Evolutionary conservation across 1,140 invertebrate genomes (phyloP).

Genomic region (Drosophila watanabei): DNA sequence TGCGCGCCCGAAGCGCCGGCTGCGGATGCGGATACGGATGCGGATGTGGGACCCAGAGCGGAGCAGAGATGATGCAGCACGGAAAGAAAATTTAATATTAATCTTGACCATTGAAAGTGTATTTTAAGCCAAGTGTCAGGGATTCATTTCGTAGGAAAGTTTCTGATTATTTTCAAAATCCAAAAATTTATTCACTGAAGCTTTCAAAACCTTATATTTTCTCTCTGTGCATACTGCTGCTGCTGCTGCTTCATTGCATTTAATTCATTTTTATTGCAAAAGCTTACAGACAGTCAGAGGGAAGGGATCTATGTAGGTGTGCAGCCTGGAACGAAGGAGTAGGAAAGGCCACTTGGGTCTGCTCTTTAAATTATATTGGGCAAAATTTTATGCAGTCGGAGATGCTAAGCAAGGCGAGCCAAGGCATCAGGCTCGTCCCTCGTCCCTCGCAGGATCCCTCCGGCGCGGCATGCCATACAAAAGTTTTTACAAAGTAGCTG

Average conservation of each 20-base stretch:
- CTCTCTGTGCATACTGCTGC: conserved; percentile 13
- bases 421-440: conserved; percentile 26
- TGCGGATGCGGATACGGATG: conserved; percentile 35
- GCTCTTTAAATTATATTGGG: conserved; percentile 83
- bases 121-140: neutral
- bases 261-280: conserved; percentile 84
- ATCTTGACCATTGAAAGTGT: too few species aligned
- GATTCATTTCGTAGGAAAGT: neutral
- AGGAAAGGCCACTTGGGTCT: conserved; percentile 72
- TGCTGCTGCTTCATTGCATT: conserved; percentile 79
- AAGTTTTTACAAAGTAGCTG: conserved; percentile 83
- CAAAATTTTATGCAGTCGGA: conserved; percentile 78
- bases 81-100: neutral
- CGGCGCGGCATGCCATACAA: conserved; percentile 54
- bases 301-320: conserved; percentile 39
- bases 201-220: neutral
- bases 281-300: conserved; percentile 76
- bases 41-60: conserved; percentile 5
- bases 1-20: conserved; percentile 59
- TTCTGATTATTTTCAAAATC: too few species aligned
- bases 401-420: conserved; percentile 53
- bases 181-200: neutral
- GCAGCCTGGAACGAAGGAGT: conserved; percentile 7
- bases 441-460: conserved; percentile 7
- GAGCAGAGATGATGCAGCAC: conserved; percentile 10